Base-by-base conservation (phyloP, 2,888 invertebrate species). In the Clusia tigrina region DNA sequence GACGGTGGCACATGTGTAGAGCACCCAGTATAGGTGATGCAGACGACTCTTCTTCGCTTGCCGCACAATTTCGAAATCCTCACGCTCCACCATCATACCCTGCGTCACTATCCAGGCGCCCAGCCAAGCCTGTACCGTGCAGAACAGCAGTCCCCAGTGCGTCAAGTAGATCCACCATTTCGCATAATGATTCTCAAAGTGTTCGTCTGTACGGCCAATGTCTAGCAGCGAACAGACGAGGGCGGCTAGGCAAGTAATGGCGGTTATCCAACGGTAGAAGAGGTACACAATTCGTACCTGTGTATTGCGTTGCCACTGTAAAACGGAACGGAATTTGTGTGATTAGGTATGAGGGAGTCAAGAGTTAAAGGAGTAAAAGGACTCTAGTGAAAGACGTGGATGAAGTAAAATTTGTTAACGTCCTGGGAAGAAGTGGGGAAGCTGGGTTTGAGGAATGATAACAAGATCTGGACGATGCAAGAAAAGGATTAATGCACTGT, bases 151-250 rank as follows among this genome's bases (percentile, higher is more conserved):
- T 1, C 83, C 84, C 84, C 84, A 84, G 67, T 84, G 82, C 60
- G 84, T 84, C 64, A 84, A 68, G 67, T 84, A 84, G 62, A 84
- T 84, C 84, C 84, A 84, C 84, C 84, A 84, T 71, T 84, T 84
- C 66, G 83, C 83, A 66, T 83, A 83, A 70, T 84, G 84, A 69
- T 83, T 79, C 71, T 84, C 84, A 63, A 77, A 81, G 46, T 81
- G 84, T 67, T 83, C 83, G 37, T 84, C 84, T n/a, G 82, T 78
- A 22, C 83, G 82, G 9, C 84, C 84, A 60, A 84, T 80, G 67
- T 84, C 84, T 66, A 84, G 74, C 52, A 83, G 71, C 23, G 84
- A 84, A 70, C 84, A 84, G 2, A 83, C 84, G 63, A 84, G 68
- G 0, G 83, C 84, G n/a, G 84, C 84, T 69, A 84, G 68, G 63